A percentile compares a stretch with the other conserved stretches of the same genome.
These are phyloP conservation scores for Platycheirus albimanus DNA, from an alignment of 2,888 invertebrate genomes.

Conservation along the genomic window DNA sequence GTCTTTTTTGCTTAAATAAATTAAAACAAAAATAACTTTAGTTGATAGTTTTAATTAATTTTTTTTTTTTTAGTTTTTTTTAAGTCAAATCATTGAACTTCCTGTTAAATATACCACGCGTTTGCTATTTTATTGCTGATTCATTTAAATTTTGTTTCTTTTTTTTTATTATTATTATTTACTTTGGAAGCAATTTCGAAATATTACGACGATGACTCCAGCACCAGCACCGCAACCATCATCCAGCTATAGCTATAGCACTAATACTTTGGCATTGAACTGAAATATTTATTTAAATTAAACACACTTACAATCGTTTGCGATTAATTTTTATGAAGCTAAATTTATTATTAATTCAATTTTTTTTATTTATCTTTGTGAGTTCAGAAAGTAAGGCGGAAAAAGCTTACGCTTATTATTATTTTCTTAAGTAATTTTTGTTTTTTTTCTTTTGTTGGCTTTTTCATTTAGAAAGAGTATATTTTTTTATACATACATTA, in stretches of 20 bases:
- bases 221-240: too few relatives aligned
- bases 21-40: constrained; percentile 27
- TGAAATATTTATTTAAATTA: constrained; percentile 73
- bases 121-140: constrained; percentile 53
- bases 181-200: constrained; percentile 66
- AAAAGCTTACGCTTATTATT: constrained; percentile 37
- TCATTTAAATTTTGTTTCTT: constrained; percentile 42
- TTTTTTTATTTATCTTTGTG: constrained; percentile 67
- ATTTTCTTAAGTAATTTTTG: constrained; percentile 40
- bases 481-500: neutral
- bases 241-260: too few relatives aligned
- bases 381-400: constrained; percentile 35
- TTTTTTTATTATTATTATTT: constrained; percentile 50
- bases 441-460: neutral
- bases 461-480: neutral
- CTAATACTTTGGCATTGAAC: constrained; percentile 47
- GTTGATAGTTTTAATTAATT: constrained; percentile 28
- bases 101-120: constrained; percentile 57
- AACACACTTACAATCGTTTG: constrained; percentile 69
- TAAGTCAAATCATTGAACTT: constrained; percentile 47
- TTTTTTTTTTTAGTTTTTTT: constrained; percentile 23
- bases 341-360: constrained; percentile 67
- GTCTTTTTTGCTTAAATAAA: constrained; percentile 40
- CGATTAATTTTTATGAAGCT: constrained; percentile 71
- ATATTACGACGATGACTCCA: constrained; percentile 61